Evolutionary conservation across 2,888 invertebrate species (phyloP).

Genomic region (Pammene aurita): DNA sequence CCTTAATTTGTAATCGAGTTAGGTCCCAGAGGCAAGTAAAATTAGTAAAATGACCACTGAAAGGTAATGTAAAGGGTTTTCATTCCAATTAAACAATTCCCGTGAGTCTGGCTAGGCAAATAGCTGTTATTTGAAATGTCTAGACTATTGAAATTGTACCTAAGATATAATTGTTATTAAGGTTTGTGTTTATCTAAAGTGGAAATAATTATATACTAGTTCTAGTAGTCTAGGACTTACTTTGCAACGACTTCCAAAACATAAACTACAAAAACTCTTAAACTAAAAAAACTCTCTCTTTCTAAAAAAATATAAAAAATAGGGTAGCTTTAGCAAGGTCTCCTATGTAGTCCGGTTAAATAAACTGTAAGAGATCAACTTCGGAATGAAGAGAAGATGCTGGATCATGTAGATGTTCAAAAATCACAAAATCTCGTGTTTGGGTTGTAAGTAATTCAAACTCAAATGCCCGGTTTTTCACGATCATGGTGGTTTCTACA

Average conservation of each 20-base stretch:
- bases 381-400: too few relatives aligned
- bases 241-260: neutral
- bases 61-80: neutral
- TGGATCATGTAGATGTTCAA: too few relatives aligned
- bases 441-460: too few relatives aligned
- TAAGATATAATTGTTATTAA: neutral
- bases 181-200: neutral
- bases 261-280: too few relatives aligned
- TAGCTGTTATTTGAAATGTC: conserved; percentile 15
- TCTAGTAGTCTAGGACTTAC: neutral
- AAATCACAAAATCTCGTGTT: too few relatives aligned
- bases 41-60: neutral
- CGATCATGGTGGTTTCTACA: too few relatives aligned
- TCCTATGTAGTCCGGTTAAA: too few relatives aligned
- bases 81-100: neutral
- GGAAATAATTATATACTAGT: neutral
- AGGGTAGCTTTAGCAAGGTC: too few relatives aligned
- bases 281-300: too few relatives aligned
- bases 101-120: neutral
- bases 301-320: neutral
- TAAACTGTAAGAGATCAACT: too few relatives aligned
- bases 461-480: too few relatives aligned
- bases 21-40: neutral
- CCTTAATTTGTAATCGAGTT: conserved; percentile 10
- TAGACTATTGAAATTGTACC: neutral